Percentiles rank a stretch among this genome's conserved stretches.
phyloP scores from a whole-genome alignment of 2,113 vertebrate genomes.

The Crypturellus undulatus region DNA sequence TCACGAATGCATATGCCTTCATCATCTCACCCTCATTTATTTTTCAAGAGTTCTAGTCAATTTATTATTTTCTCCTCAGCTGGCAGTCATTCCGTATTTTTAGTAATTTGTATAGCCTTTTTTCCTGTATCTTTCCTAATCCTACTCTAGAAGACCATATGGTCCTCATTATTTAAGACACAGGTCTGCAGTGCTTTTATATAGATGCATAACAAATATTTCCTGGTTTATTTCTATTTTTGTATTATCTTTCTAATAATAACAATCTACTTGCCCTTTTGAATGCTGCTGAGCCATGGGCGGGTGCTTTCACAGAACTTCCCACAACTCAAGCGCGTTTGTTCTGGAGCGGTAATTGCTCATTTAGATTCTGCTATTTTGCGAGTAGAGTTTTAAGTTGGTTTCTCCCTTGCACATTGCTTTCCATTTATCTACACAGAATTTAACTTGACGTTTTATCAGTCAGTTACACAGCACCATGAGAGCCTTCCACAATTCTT shows the following conservation, averaged over 20 bases:
- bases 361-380: constrained; percentile 2
- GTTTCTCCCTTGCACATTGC: constrained; percentile 22
- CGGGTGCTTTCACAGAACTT: background rate
- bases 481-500: constrained; percentile 59
- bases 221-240: background rate
- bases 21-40: background rate
- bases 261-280: background rate
- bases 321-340: background rate
- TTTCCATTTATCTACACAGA: constrained; percentile 41
- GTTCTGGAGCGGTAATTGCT: background rate
- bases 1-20: background rate
- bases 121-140: background rate
- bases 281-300: background rate
- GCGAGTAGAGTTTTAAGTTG: background rate
- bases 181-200: background rate
- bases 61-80: background rate
- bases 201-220: background rate
- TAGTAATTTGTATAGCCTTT: background rate
- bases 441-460: constrained; percentile 53
- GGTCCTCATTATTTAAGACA: background rate
- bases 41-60: background rate
- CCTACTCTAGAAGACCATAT: background rate
- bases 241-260: background rate
- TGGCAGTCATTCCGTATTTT: background rate
- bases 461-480: constrained; percentile 46